Base-by-base conservation (phyloP, 2,113 vertebrate genomes). In the Takifugu flavidus region DNA sequence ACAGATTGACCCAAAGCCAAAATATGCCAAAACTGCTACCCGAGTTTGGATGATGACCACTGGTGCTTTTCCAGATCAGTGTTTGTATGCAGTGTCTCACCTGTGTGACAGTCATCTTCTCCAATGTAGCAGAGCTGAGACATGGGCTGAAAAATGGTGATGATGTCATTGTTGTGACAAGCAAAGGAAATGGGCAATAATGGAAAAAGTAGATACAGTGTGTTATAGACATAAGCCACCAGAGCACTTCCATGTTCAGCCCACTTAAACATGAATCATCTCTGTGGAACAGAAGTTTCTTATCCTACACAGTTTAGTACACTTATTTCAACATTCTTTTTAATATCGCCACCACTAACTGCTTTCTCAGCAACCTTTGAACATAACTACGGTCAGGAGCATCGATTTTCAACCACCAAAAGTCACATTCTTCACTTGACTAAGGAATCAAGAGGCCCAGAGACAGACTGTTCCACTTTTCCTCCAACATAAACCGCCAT, bases 1-100 rank as follows among this genome's bases (percentile, higher is more conserved):
- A 44, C 72, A 80, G 74, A 83, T 57, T 59, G 65, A 80, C 61
- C 14, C 4, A 8, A 4, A 25, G 2, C 43, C 43, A 12, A 4
- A 45, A 45, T 14, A 45, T 45, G 20, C 20, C 20, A 3, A 1
- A 45, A 45, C 12, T 45, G 31, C 5, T 34, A 2, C 31, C 31
- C 8, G 31, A 34, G 5, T 34, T 7, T 7, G 31, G 5, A 34
- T 34, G 31, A 34, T 34, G 31, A 34, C 4, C 31, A 5, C 31
- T 34, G 31, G 8, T 34, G 31, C 31, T 34, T 34, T 34, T 34
- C 4, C 31, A 34, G 31, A 4, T 34, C 31, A 34, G 31, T 34
- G 29, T 29, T 29, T 3, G 29, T 29, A 29, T 2, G 5, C 29
- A 29, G 31, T 7, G 8, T 34, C 31, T 34, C 31, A 20, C 20